Percentiles rank a stretch among this genome's conserved stretches.
phyloP scores from a whole-genome alignment of 2,797 vertebrate genomes.

The Semotilus atromaculatus region DNA sequence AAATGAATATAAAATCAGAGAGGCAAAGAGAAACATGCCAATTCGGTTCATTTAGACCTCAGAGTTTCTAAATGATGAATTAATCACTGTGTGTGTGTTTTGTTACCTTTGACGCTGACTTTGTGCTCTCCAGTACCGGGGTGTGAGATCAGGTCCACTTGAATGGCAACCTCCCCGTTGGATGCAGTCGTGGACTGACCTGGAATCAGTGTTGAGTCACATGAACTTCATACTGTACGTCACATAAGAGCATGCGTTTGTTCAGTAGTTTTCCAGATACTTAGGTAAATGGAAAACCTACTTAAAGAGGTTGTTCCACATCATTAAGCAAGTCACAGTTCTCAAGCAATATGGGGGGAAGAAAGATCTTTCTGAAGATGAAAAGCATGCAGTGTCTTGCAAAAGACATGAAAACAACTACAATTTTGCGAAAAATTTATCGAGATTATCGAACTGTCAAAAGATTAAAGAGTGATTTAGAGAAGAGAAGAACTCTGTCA shows the following conservation, averaged over 20 bases:
- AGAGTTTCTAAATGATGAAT: not conserved
- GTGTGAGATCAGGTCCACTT: conserved; percentile 91
- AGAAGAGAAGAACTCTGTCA: not conserved
- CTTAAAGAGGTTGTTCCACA: not conserved
- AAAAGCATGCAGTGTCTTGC: not conserved
- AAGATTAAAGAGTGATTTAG: not conserved
- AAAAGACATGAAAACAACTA: not conserved
- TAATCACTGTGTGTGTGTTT: not conserved
- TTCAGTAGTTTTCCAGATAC: not conserved
- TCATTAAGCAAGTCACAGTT: not conserved
- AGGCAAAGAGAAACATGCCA: not conserved
- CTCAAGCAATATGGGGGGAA: not conserved
- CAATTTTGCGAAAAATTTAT: not conserved
- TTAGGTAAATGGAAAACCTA: not conserved
- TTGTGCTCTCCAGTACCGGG: conserved; percentile 97
- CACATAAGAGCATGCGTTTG: not conserved
- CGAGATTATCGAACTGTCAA: not conserved
- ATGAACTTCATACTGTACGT: not conserved
- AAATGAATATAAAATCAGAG: conserved; percentile 9
- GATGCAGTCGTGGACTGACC: conserved; percentile 86
- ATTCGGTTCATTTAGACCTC: not conserved
- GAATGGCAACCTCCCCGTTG: conserved; percentile 92
- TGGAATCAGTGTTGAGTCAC: conserved; percentile 65
- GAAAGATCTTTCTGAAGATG: not conserved
- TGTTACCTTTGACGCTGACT: conserved; percentile 90